Conservation (phyloP, 2,888 invertebrate genomes). For the Stegana nigrithorax region DNA sequence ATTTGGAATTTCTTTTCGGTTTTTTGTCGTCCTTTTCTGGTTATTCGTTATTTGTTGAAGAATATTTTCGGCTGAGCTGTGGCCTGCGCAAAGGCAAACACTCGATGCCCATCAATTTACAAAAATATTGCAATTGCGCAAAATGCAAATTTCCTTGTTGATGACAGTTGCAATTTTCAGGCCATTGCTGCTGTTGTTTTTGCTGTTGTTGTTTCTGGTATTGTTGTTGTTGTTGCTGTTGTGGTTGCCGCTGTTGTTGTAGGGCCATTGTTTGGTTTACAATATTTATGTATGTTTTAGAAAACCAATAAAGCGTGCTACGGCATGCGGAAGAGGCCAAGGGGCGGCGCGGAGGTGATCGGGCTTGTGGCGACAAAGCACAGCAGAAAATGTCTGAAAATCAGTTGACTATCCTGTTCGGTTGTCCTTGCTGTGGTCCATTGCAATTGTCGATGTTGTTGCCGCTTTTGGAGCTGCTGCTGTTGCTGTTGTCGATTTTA, state of each 20-base stretch:
- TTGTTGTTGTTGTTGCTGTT: slow-evolving; percentile 21
- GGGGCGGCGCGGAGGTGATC: not conserved
- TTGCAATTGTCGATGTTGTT: too few species aligned
- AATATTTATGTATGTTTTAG: slow-evolving; percentile 24
- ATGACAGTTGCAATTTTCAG: slow-evolving; percentile 57
- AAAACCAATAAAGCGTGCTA: not conserved
- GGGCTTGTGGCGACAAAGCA: not conserved
- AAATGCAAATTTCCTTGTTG: slow-evolving; percentile 60
- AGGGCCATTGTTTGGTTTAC: slow-evolving; percentile 39
- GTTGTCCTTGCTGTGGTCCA: too few species aligned
- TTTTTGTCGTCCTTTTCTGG: too few species aligned
- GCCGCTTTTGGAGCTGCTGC: too few species aligned
- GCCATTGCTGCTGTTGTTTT: slow-evolving; percentile 40
- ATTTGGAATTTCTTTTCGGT: too few species aligned
- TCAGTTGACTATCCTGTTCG: slow-evolving; percentile 2
- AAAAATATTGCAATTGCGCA: slow-evolving; percentile 59
- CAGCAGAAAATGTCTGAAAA: slow-evolving; percentile 7
- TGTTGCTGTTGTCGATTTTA: too few species aligned
- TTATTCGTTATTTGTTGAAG: too few species aligned
- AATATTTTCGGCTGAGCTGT: too few species aligned
- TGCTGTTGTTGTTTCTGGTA: slow-evolving; percentile 23
- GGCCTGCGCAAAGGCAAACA: not conserved
- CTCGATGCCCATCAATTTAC: not conserved
- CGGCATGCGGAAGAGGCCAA: not conserved
- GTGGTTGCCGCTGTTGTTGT: slow-evolving; percentile 35